Percentiles rank a stretch among this genome's conserved stretches.
These are phyloP conservation scores for Lordiphosa stackelbergi DNA, from an alignment of 1,140 invertebrate species.

Conservation along the genomic window DNA sequence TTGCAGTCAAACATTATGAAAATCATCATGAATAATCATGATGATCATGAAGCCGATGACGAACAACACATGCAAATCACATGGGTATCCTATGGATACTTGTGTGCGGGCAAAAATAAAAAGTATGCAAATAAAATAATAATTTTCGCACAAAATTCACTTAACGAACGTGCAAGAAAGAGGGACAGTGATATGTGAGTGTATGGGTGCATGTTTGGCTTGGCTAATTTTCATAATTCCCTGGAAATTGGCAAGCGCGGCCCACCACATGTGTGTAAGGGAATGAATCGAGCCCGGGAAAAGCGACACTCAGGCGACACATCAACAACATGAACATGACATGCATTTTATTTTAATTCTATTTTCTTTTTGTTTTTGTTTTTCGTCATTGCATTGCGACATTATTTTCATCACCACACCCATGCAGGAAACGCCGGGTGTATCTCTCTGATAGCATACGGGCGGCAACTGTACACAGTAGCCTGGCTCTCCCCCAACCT, in stretches of 20 bases:
- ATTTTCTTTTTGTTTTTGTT: conserved; percentile 24
- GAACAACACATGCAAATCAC: conserved; percentile 70
- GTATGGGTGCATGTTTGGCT: conserved; percentile 23
- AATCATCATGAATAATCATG: conserved; percentile 36
- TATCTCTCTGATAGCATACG: conserved; percentile 34
- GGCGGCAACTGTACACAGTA: conserved; percentile 34
- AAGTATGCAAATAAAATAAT: conserved; percentile 72
- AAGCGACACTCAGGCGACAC: conserved; percentile 51
- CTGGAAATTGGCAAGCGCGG: conserved; percentile 52
- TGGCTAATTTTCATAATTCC: conserved; percentile 70
- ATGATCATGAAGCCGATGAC: conserved; percentile 62
- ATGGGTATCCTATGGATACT: conserved; percentile 54
- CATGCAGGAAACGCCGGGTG: conserved; percentile 51
- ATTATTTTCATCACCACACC: conserved; percentile 44
- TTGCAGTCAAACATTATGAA: conserved; percentile 73
- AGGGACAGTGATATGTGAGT: background rate
- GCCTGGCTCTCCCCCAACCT: conserved; percentile 6
- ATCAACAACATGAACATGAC: conserved; percentile 52
- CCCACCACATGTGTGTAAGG: conserved; percentile 35
- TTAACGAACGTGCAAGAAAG: conserved; percentile 30
- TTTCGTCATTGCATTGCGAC: conserved; percentile 11
- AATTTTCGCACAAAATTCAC: conserved; percentile 59
- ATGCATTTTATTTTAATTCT: conserved; percentile 60
- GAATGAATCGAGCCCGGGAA: conserved; percentile 30
- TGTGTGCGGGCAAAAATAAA: conserved; percentile 45